Evolutionary conservation across 2,888 invertebrate species (phyloP), one percentile per base, ranked within the genome.

Genomic region (Cerastis leucographa): DNA sequence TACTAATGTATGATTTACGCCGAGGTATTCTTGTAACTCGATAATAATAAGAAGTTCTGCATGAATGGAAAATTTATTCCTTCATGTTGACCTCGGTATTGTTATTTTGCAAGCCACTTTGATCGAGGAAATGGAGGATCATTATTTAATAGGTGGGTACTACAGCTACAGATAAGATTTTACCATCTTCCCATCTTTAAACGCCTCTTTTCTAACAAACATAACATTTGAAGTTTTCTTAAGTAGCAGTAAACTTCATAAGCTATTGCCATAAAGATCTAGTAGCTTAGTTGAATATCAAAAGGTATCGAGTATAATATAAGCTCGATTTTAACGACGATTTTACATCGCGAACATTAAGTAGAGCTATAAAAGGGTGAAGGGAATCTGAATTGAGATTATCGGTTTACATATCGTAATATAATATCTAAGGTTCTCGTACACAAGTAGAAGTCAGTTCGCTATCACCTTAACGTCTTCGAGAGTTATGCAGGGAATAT

Each of bases 391-490:
- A 90, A 92, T 91, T 89, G 89, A 90, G 92, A 93, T 94, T 94
- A 95, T 94, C 92, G 90, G 89, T 92, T 91, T 91, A 91, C 90
- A 92, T 88, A 89, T 88, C 89, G 90, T 91, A 93, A 92, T 93
- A 91, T 92, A 92, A 93, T 92, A 92, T 91, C 86, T 90, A 81
- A 88, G 76, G 81, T 85, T 78, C 62, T 71, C 69, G 83, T 86
- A 85, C 84, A 89, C 80, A 80, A 86, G 90, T 91, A 90, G 91
- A 86, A 94, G 92, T 92, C 91, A 90, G 85, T 92, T 92, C 74
- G 89, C 91, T 92, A 93, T 94, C 92, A 92, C 92, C 93, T 95
- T 94, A 94, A 93, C 87, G 93, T 94, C 92, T 83, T 71, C 72
- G 86, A 89, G 90, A 90, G 88, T 91, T 91, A 90, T 90, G 88